Evolutionary conservation across 53 echinoderm and acorn worm genomes (phyloP).

Genomic region (Antedon mediterranea): DNA sequence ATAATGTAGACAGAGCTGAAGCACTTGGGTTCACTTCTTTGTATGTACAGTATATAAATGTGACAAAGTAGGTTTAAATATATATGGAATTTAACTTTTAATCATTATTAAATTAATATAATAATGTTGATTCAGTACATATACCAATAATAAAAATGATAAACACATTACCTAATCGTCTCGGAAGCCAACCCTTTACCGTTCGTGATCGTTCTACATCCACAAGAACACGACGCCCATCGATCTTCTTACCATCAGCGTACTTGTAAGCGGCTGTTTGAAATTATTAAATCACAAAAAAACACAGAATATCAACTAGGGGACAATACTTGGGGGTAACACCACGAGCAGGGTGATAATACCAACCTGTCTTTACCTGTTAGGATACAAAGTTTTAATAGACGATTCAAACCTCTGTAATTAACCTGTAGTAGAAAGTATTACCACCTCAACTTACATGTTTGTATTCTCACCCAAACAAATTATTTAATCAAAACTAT

Average conservation of each 20-base stretch:
- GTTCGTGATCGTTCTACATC: constrained; percentile 90
- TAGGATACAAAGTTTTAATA: background rate
- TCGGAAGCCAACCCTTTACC: constrained; percentile 85
- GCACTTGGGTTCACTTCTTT: too few species aligned
- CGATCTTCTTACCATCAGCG: constrained; percentile 98
- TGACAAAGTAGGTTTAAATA: too few species aligned
- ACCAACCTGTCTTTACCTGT: background rate
- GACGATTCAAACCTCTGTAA: background rate
- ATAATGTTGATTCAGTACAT: background rate
- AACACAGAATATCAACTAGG: background rate
- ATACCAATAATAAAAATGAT: too few species aligned
- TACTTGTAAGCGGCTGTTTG: constrained; percentile 82
- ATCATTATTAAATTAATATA: too few species aligned
- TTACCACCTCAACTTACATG: background rate
- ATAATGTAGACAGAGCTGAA: too few species aligned
- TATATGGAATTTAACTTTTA: too few species aligned
- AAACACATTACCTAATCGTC: constrained; percentile 55
- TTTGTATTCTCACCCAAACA: background rate
- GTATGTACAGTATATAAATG: too few species aligned
- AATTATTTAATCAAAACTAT: too few species aligned
- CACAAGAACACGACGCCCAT: constrained; percentile 65
- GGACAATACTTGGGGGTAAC: background rate
- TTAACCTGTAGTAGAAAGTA: background rate
- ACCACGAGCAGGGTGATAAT: background rate
- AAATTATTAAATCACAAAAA: background rate